Conservation (phyloP, 1,140 invertebrate species). For the Bombus sibiricus region DNA sequence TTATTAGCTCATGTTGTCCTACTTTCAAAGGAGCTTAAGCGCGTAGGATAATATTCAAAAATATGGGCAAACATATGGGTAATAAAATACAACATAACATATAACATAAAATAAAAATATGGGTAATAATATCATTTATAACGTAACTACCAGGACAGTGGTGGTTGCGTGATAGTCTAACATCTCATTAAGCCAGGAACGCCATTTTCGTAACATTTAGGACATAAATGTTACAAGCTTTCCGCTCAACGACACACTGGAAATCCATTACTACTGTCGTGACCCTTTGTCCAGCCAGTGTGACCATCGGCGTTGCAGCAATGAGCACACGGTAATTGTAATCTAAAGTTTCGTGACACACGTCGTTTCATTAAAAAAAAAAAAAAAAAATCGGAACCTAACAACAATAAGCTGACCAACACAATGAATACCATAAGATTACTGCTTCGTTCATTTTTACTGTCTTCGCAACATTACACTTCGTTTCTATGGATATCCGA, state of each 20-base stretch:
- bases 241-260: constrained; percentile 37
- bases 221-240: constrained; percentile 33
- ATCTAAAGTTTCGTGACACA: constrained; percentile 41
- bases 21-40: background rate
- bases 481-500: background rate
- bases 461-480: background rate
- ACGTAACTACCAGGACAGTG: constrained; percentile 17
- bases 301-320: constrained; percentile 35
- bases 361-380: background rate
- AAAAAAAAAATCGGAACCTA: background rate
- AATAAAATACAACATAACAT: no score
- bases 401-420: no score
- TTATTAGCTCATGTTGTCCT: background rate
- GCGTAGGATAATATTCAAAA: background rate
- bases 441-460: constrained; percentile 28
- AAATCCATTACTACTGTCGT: constrained; percentile 63
- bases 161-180: constrained; percentile 20
- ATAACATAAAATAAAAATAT: no score
- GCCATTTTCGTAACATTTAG: constrained; percentile 55
- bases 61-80: background rate
- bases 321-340: constrained; percentile 33
- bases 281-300: background rate
- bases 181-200: constrained; percentile 51
- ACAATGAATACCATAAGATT: background rate
- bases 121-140: constrained; percentile 48